phyloP scores from a whole-genome alignment of 2,888 invertebrate genomes.

The Hymenopus coronatus region DNA sequence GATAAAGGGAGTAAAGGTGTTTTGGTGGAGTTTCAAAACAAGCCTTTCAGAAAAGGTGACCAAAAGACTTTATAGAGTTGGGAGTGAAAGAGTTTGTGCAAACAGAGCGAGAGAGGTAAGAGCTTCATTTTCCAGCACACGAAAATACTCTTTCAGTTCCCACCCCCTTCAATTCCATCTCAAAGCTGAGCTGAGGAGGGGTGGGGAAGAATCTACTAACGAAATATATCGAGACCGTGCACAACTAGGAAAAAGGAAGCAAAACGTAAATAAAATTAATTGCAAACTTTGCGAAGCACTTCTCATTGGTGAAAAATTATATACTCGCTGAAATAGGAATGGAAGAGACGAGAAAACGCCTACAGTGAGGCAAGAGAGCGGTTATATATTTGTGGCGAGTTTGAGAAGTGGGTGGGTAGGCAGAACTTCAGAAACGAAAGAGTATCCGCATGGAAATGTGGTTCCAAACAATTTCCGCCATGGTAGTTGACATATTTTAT shows the following conservation, averaged over 20 bases:
- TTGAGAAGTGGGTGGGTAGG: not conserved
- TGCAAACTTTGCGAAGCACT: not conserved
- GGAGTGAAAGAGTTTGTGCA: not conserved
- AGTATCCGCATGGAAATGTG: not conserved
- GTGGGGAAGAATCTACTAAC: not conserved
- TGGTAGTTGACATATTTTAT: no score
- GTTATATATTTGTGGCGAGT: not conserved
- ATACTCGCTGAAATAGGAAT: not conserved
- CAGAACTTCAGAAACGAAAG: not conserved
- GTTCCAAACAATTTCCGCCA: no score
- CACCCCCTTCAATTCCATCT: not conserved
- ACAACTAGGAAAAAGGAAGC: not conserved
- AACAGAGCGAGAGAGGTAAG: not conserved
- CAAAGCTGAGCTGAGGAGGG: not conserved
- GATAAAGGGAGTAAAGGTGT: not conserved
- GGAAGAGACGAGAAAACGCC: not conserved
- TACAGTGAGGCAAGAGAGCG: not conserved
- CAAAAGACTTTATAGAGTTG: not conserved
- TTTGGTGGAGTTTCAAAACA: not conserved
- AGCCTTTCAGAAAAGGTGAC: not conserved
- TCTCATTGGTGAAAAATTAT: slow-evolving; percentile 17
- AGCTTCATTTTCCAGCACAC: not conserved
- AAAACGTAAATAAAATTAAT: not conserved
- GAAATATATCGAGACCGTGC: not conserved
- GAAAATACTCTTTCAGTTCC: not conserved